These are phyloP conservation scores for Rana temporaria DNA, from an alignment of 2,113 vertebrate genomes.

Conservation along the genomic window DNA sequence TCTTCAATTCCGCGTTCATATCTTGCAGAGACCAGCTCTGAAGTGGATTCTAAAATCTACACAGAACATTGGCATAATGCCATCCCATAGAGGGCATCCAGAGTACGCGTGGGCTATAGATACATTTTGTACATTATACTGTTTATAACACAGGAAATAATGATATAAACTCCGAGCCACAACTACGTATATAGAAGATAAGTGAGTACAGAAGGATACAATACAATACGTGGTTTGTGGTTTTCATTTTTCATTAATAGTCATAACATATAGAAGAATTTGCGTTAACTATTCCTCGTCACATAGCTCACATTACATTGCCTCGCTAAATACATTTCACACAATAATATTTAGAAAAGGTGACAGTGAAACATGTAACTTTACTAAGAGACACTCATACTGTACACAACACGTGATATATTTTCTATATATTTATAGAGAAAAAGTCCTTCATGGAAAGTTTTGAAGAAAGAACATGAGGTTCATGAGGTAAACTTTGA, in stretches of 20 bases:
- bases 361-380: not conserved
- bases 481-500: not conserved
- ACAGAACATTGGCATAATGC: not conserved
- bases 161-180: no score
- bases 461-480: not conserved
- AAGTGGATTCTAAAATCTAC: not conserved
- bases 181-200: not conserved
- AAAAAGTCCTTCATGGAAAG: not conserved
- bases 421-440: not conserved
- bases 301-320: not conserved
- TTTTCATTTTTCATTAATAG: not conserved
- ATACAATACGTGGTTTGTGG: no score
- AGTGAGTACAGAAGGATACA: not conserved
- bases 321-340: not conserved
- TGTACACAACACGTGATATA: not conserved
- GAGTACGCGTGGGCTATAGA: not conserved
- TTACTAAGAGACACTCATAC: not conserved
- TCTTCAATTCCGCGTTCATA: not conserved
- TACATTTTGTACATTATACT: not conserved
- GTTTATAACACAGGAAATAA: not conserved
- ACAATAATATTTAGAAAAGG: conserved; percentile 5
- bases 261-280: not conserved
- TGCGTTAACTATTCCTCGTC: no score
- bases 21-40: not conserved
- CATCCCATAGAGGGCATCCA: not conserved